Evolutionary conservation across 2,797 vertebrate genomes (phyloP), one percentile per base, ranked within the genome.

Genomic region (Borostomias antarcticus): DNA sequence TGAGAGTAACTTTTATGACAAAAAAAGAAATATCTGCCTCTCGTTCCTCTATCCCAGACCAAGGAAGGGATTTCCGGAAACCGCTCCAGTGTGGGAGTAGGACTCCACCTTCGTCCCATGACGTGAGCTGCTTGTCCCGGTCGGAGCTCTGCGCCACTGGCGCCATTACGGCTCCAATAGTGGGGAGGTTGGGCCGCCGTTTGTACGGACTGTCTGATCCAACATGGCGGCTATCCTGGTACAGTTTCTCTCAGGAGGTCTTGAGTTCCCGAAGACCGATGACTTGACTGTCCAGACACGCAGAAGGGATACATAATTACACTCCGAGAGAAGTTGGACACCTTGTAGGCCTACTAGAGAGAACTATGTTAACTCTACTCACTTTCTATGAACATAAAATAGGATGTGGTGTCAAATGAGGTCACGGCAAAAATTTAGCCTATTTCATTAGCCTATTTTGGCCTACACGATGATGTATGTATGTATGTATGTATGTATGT

Each of bases 21-120:
- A 76, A 66, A 58, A 72, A 69, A 70, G 72, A 59, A 71, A 69
- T 26, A 45, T 73, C 66, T 75, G 62, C 76, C 69, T 84, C 72
- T 83, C 62, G 76, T 76, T 74, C 64, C 79, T 78, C 83, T 30
- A 48, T 85, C 81, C 86, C 89, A 89, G 78, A 87, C 88, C 88
- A 91, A 67, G 88, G 89, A 92, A 93, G 84, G 79, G 81, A 86
- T 85, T 87, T 91, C 89, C 93, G 92, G 93, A 93, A 94, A 87
- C 81, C n/a, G 72, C 78, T 79, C 69, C 68, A 64, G 68, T 19
- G 67, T 60, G n/a, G 25, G 25, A 52, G 21, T 52, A 26, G 21
- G 29, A 74, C 81, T 83, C 85, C 87, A 85, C 90, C 91, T 75
- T 82, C 73, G 64, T 85, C 80, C 77, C 78, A 76, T 48, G 70